A percentile compares a stretch with the other conserved stretches of the same genome.
Conservation (phyloP, 2,888 invertebrate genomes). For the Drosophila setosimentum region DNA sequence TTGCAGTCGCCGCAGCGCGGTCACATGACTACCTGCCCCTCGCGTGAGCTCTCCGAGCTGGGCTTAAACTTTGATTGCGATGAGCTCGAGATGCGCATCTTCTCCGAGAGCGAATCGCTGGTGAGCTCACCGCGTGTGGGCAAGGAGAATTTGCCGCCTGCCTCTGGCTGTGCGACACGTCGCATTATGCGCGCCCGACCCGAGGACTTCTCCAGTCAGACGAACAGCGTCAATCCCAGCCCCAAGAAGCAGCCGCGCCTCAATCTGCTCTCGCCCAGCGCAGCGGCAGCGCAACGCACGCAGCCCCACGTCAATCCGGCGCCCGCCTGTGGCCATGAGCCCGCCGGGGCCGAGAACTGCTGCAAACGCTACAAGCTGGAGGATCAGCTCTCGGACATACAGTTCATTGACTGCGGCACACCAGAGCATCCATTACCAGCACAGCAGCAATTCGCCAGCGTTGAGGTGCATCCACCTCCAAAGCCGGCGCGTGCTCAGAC, state of each 20-base stretch:
- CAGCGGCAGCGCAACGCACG: constrained; percentile 56
- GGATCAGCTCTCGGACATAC: constrained; percentile 91
- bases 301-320: constrained; percentile 48
- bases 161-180: constrained; percentile 82
- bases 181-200: constrained; percentile 86
- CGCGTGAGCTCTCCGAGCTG: constrained; percentile 92
- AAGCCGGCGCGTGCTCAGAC: constrained; percentile 71
- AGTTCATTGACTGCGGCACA: constrained; percentile 92
- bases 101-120: constrained; percentile 93
- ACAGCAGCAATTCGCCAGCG: constrained; percentile 83
- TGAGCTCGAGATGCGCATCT: constrained; percentile 94
- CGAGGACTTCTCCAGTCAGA: constrained; percentile 86
- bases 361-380: constrained; percentile 90
- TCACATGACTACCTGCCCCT: constrained; percentile 84
- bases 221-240: constrained; percentile 87
- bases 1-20: constrained; percentile 85
- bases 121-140: constrained; percentile 87
- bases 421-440: constrained; percentile 87
- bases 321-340: constrained; percentile 70
- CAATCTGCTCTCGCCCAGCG: constrained; percentile 83
- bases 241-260: constrained; percentile 88
- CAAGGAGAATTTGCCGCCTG: constrained; percentile 85
- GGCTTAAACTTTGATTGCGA: constrained; percentile 93
- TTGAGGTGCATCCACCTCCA: constrained; percentile 85
- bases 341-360: constrained; percentile 85